A percentile compares a stretch with the other conserved stretches of the same genome.
phyloP scores from a whole-genome alignment of 2,888 invertebrate genomes.

The Thereva unica region DNA sequence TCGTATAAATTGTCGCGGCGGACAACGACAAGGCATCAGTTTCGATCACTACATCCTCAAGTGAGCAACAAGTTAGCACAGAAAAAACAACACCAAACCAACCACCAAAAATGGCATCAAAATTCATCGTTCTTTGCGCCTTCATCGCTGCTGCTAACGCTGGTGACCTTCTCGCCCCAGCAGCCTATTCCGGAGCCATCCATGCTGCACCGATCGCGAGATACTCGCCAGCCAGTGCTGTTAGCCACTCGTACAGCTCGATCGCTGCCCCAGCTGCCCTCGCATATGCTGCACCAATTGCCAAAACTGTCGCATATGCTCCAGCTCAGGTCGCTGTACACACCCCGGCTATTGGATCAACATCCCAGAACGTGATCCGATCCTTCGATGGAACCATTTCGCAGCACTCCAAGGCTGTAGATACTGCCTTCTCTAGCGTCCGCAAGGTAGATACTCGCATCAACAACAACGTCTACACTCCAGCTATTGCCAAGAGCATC shows the following conservation, averaged over 20 bases:
- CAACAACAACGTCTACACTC: slow-evolving; percentile 63
- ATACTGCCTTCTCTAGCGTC: slow-evolving; percentile 65
- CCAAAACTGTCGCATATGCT: slow-evolving; percentile 35
- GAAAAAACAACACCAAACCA: slow-evolving; percentile 25
- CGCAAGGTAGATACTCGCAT: slow-evolving; percentile 64
- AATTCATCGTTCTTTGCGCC: slow-evolving; percentile 64
- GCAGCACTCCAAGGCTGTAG: slow-evolving; percentile 64
- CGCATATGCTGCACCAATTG: slow-evolving; percentile 36
- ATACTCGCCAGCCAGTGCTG: slow-evolving; percentile 41
- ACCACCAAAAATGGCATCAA: slow-evolving; percentile 51
- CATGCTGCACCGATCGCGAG: slow-evolving; percentile 43
- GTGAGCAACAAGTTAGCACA: slow-evolving; percentile 31
- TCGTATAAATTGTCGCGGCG: slow-evolving; percentile 36
- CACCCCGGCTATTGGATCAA: slow-evolving; percentile 56
- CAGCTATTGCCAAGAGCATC: slow-evolving; percentile 55
- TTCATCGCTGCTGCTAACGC: slow-evolving; percentile 66
- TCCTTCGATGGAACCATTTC: slow-evolving; percentile 64
- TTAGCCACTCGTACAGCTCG: slow-evolving; percentile 41
- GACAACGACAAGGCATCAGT: slow-evolving; percentile 36
- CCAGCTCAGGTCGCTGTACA: slow-evolving; percentile 40
- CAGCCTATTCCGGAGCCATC: slow-evolving; percentile 55
- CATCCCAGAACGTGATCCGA: slow-evolving; percentile 64
- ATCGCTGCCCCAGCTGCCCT: slow-evolving; percentile 40
- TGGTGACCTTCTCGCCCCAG: slow-evolving; percentile 60
- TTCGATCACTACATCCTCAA: slow-evolving; percentile 39